Conservation (phyloP, 2,797 vertebrate species). For the Silurus lanzhouensis region DNA sequence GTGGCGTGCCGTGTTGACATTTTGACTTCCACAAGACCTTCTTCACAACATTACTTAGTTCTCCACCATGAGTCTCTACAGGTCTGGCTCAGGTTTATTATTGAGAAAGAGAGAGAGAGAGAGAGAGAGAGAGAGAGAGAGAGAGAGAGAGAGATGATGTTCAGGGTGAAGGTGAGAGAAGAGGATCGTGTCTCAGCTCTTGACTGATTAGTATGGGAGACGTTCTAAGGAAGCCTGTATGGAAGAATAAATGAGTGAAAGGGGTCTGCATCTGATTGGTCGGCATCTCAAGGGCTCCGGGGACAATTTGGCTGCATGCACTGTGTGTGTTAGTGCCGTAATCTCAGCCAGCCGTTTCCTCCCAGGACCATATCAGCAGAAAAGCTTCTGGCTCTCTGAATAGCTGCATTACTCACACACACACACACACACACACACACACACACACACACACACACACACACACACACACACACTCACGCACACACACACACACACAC, state of each 20-base stretch:
- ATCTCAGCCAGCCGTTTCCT: slow-evolving; percentile 57
- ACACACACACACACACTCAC: slow-evolving; percentile 66
- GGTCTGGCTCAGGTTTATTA: background rate
- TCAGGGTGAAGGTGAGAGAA: background rate
- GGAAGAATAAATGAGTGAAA: background rate
- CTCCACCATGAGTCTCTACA: background rate
- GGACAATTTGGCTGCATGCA: slow-evolving; percentile 14
- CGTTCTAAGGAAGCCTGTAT: background rate
- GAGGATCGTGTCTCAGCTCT: too few relatives aligned
- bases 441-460: slow-evolving; percentile 51
- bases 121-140: too few relatives aligned
- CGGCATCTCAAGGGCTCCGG: background rate
- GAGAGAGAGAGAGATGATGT: background rate
- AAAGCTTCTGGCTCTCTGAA: slow-evolving; percentile 68
- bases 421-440: background rate
- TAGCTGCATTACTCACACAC: slow-evolving; percentile 71
- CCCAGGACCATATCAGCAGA: slow-evolving; percentile 69
- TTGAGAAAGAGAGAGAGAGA: too few relatives aligned
- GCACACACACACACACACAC: slow-evolving; percentile 40
- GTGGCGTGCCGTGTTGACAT: background rate
- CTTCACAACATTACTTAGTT: background rate
- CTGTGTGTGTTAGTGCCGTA: slow-evolving; percentile 16
- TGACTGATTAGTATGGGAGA: background rate
- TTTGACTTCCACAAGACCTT: background rate
- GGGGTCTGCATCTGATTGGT: slow-evolving; percentile 18